phyloP scores from a whole-genome alignment of 2,888 invertebrate species.

The Myathropa florea region DNA sequence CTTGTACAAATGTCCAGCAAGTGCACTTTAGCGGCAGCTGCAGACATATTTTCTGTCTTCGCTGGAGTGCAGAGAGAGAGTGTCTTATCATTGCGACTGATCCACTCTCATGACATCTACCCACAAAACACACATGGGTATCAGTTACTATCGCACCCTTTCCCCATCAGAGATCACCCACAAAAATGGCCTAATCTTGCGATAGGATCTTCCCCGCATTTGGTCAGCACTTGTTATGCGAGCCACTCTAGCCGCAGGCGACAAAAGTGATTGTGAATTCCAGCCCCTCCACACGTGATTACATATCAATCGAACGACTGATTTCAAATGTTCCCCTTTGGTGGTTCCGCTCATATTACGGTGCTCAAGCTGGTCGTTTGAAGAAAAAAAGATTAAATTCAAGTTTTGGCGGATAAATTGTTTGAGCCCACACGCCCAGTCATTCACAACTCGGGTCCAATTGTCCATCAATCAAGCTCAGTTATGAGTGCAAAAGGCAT shows the following conservation, averaged over 20 bases:
- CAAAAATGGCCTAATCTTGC: neutral
- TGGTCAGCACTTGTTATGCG: neutral
- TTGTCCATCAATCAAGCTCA: constrained; percentile 45
- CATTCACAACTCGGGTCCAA: constrained; percentile 21
- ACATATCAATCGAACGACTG: constrained; percentile 10
- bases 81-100: too few species aligned
- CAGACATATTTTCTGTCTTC: too few species aligned
- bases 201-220: neutral
- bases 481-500: constrained; percentile 24
- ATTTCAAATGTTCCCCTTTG: neutral
- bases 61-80: too few species aligned
- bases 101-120: neutral
- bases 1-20: too few species aligned
- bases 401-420: constrained; percentile 11
- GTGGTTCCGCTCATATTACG: neutral
- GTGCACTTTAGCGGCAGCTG: too few species aligned
- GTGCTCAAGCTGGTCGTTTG: neutral
- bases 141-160: neutral
- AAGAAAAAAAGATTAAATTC: neutral
- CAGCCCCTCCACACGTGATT: neutral
- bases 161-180: neutral
- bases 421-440: constrained; percentile 14
- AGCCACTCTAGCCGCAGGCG: neutral
- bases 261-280: constrained; percentile 15
- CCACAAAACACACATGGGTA: neutral